Percentiles rank a stretch among this genome's conserved stretches.
Evolutionary conservation across 2,797 vertebrate genomes (phyloP).

Genomic region (Propithecus perrieri): DNA sequence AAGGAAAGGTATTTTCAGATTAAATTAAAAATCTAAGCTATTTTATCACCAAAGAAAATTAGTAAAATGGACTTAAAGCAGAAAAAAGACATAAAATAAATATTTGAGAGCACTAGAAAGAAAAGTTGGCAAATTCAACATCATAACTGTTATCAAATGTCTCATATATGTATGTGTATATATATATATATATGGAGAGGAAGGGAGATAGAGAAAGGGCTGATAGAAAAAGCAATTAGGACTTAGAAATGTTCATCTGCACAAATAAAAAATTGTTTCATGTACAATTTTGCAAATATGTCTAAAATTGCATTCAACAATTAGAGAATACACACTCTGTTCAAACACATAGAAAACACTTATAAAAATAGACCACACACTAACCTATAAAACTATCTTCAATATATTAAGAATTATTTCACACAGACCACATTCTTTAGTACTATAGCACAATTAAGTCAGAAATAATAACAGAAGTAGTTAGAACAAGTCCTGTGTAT

Average conservation of each 20-base stretch:
- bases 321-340: neutral
- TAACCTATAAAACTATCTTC: neutral
- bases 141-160: neutral
- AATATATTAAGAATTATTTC: neutral
- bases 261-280: neutral
- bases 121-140: neutral
- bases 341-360: neutral
- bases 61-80: neutral
- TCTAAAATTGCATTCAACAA: neutral
- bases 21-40: neutral
- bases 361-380: neutral
- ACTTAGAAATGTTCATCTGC: neutral
- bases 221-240: neutral
- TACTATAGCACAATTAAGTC: neutral
- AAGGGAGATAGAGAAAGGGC: neutral
- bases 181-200: no score
- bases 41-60: neutral
- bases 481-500: neutral
- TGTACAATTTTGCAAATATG: neutral
- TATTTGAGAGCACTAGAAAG: neutral
- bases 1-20: neutral
- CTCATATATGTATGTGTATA: no score
- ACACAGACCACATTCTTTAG: neutral
- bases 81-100: neutral
- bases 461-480: neutral